Evolutionary conservation across 2,797 vertebrate genomes (phyloP).

Genomic region (Chlorospingus semifuscus): DNA sequence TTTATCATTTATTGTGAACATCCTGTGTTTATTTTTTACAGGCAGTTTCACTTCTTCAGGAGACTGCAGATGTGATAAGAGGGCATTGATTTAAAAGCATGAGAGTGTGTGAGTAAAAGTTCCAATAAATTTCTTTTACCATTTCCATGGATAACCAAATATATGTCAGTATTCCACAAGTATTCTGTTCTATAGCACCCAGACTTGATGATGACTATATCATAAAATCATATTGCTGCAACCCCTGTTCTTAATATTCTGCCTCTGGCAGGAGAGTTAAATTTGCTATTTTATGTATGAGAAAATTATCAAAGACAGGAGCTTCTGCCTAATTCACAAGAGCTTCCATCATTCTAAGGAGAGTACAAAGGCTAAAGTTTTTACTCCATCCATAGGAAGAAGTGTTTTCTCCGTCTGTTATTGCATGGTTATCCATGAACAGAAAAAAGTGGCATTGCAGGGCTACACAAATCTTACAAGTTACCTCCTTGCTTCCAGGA

Average conservation of each 20-base stretch:
- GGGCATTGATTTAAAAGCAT: background rate
- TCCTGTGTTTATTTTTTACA: background rate
- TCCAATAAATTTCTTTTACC: background rate
- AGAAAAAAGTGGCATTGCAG: background rate
- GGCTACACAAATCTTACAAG: background rate
- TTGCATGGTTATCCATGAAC: background rate
- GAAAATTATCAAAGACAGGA: background rate
- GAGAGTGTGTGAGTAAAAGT: background rate
- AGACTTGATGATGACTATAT: background rate
- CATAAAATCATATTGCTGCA: background rate
- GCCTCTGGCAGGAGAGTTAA: background rate
- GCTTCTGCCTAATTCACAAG: background rate
- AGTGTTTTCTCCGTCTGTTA: background rate
- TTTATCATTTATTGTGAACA: background rate
- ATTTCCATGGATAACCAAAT: background rate
- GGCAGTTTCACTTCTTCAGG: background rate
- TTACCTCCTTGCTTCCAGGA: background rate
- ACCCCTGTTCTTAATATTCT: background rate
- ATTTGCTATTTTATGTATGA: background rate
- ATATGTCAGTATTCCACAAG: background rate
- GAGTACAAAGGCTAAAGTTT: background rate
- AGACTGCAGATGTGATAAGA: background rate
- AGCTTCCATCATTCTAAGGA: background rate
- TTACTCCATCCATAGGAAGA: background rate
- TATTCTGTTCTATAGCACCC: background rate